Conservation (phyloP, 2,888 invertebrate species). For the Allophyes oxyacanthae region DNA sequence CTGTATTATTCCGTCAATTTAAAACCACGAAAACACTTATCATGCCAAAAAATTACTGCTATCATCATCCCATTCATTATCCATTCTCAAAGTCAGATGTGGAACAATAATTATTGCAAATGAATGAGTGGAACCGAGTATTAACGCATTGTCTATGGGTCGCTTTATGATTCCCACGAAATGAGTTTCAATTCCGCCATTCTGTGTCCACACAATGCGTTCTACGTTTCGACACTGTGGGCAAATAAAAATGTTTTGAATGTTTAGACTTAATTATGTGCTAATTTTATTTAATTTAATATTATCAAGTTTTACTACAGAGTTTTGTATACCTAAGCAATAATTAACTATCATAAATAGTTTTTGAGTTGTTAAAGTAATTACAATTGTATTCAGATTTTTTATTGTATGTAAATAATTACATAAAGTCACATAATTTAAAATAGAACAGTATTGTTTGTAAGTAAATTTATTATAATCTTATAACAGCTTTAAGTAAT, state of each 20-base stretch:
- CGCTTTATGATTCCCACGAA: constrained; percentile 29
- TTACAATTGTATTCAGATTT: too few relatives aligned
- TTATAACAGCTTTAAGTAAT: too few relatives aligned
- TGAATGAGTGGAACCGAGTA: constrained; percentile 7
- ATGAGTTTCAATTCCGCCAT: constrained; percentile 22
- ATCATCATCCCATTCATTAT: constrained; percentile 28
- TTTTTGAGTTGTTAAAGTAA: too few relatives aligned
- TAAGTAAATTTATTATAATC: too few relatives aligned
- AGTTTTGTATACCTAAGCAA: too few relatives aligned
- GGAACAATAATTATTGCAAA: constrained; percentile 40
- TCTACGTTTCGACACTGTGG: constrained; percentile 33
- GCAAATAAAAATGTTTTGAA: constrained; percentile 25
- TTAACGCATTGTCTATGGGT: constrained; percentile 31
- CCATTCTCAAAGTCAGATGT: constrained; percentile 24
- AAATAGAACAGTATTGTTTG: too few relatives aligned
- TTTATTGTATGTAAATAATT: too few relatives aligned
- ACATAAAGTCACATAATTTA: too few relatives aligned
- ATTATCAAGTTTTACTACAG: not conserved
- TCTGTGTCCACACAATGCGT: constrained; percentile 25
- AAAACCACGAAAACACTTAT: constrained; percentile 1
- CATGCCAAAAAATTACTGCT: constrained; percentile 36
- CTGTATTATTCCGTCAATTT: constrained; percentile 21
- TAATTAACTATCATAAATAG: too few relatives aligned
- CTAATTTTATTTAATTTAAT: constrained; percentile 6
- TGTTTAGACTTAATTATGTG: constrained; percentile 1